Evolutionary conservation across 2,888 invertebrate genomes (phyloP).

Genomic region (Amblyjoppa fuscipennis): DNA sequence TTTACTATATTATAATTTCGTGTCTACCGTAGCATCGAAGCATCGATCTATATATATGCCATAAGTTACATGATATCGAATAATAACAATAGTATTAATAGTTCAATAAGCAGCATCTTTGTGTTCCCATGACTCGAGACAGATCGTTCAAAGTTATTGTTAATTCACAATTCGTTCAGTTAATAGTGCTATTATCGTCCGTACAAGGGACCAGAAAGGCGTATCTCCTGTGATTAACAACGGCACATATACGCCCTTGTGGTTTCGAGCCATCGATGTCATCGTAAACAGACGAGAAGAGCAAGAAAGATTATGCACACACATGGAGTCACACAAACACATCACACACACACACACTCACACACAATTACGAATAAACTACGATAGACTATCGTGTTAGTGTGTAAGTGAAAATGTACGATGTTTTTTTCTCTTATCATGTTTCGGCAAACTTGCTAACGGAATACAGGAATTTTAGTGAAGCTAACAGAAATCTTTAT

Average conservation of each 20-base stretch:
- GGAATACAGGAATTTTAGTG: constrained; percentile 49
- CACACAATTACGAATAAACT: constrained; percentile 19
- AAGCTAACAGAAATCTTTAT: constrained; percentile 24
- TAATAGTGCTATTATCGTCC: neutral
- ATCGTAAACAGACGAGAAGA: constrained; percentile 19
- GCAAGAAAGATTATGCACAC: neutral
- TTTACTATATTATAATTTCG: constrained; percentile 16
- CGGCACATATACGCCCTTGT: neutral
- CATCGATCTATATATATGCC: constrained; percentile 46
- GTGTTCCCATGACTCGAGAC: constrained; percentile 47
- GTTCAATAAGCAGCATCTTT: constrained; percentile 56
- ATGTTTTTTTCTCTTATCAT: constrained; percentile 11
- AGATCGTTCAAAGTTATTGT: constrained; percentile 29
- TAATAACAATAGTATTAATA: constrained; percentile 66
- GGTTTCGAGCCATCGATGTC: neutral
- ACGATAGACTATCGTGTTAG: constrained; percentile 28
- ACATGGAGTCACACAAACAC: constrained; percentile 1
- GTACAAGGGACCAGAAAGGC: neutral
- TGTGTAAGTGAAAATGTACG: constrained; percentile 31
- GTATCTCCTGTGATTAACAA: neutral
- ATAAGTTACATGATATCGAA: constrained; percentile 51
- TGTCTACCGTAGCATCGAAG: constrained; percentile 22
- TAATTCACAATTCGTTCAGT: constrained; percentile 26
- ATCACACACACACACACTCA: constrained; percentile 9
- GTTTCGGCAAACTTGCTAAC: constrained; percentile 50